Base-by-base conservation (phyloP, 2,113 vertebrate species). In the Vidua chalybeata region DNA sequence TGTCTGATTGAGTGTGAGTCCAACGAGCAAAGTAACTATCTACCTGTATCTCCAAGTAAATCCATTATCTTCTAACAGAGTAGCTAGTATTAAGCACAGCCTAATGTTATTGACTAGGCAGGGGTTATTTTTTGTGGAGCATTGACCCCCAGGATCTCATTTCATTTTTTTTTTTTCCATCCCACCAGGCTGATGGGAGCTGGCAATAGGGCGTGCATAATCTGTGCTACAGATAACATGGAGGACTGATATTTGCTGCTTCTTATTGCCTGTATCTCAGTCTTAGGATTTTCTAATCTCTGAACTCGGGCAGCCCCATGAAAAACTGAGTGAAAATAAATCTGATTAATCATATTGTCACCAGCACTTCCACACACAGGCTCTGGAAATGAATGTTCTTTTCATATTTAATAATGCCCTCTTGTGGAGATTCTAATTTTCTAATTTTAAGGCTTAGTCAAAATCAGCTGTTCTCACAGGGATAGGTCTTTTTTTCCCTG, bases 311-410 rank as follows among this genome's bases (percentile, higher is more conserved):
- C 24, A 91, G 17, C 1, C 15, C 18, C 67, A 19, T n/a, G 10
- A 84, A 94, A 87, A 96, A 26, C 22, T 13, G n/a, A 66, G 35
- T 71, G 56, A 77, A 88, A 92, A 54, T 37, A 69, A 73, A 81
- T 59, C 33, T 71, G n/a, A 71, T 59, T 9, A 84, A 71, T 71
- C 64, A 27, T 80, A 54, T 33, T 61, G 28, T 41, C 59, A 67
- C 23, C 23, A 71, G 45, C 24, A 74, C 10, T 24, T 71, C 16
- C 37, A 84, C 31, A 37, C 1, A 4, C 6, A 61, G 33, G 13
- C 10, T 54, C 22, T 58, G 43, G 51, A 74, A 91, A 62, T 9
- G 41, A 43, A 51, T 15, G 28, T 4, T 63, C 24, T 58, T 69
- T 79, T 39, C 73, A 35, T 67, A 67, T 66, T 66, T 46, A 71